Evolutionary conservation across 1,140 invertebrate genomes (phyloP).

Genomic region (Cydia strobilella): DNA sequence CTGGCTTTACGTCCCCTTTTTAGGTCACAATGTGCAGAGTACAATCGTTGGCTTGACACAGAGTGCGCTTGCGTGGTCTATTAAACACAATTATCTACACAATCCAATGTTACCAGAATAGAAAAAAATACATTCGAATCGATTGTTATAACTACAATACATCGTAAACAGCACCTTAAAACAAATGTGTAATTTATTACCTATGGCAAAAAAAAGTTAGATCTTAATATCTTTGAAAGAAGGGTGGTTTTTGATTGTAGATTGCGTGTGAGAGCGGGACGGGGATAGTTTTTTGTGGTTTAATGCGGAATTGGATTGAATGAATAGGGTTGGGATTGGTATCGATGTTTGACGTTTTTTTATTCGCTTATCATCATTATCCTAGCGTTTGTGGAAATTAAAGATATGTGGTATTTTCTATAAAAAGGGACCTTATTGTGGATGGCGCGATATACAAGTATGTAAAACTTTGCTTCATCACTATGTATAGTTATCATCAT

Average conservation of each 20-base stretch:
- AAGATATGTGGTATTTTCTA: no score
- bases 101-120: constrained; percentile 10
- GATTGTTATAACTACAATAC: constrained; percentile 34
- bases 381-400: no score
- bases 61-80: background rate
- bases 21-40: no score
- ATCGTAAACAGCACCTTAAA: constrained; percentile 58
- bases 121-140: constrained; percentile 12
- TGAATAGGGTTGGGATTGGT: constrained; percentile 47
- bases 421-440: no score
- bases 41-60: background rate
- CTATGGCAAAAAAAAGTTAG: constrained; percentile 47
- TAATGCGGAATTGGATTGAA: constrained; percentile 66
- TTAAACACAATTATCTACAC: background rate
- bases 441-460: no score
- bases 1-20: no score
- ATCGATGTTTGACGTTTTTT: constrained; percentile 38
- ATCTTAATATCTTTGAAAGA: constrained; percentile 35
- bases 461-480: no score
- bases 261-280: constrained; percentile 50
- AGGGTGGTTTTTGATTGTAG: constrained; percentile 38
- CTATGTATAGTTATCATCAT: no score
- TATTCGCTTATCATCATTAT: background rate
- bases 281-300: constrained; percentile 52
- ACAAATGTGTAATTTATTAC: constrained; percentile 67